Evolutionary conservation across 2,113 vertebrate species (phyloP), one percentile per base, ranked within the genome.

Genomic region (Sarotherodon lohbergeri): DNA sequence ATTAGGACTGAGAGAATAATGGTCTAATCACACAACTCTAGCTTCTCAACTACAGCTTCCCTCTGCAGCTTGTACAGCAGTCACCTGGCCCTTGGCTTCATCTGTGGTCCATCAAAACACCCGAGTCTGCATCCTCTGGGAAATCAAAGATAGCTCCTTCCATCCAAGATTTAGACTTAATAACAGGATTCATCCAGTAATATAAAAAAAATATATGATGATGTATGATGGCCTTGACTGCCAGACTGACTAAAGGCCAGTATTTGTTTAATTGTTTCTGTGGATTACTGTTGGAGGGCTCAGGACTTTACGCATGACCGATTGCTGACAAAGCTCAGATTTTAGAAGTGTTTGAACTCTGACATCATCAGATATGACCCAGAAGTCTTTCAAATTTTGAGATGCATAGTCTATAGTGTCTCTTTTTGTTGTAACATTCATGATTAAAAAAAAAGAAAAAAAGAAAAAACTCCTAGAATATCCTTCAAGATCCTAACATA

Each of bases 1-100:
- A 93, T 93, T 90, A 92, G 90, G 71, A 84, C 19, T 39, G 83
- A 91, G 85, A 95, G 71, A 86, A 54, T 48, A 66, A 90, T 78
- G 88, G 73, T 84, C 66, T 90, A 81, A 87, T 94, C 85, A 91
- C 68, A 88, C 39, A 82, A 91, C 76, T 86, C 84, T 82, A 73
- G 89, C 82, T 85, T 87, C 82, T n/a, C 39, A 29, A 68, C 27
- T 46, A 34, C 56, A 61, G 86, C 79, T 76, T 83, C 57, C 17
- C 16, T 82, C 27, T 41, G 24, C 57, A 80, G 36, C 81, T 88
- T 79, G 32, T 52, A 61, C 57, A 80, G 17, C 56, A 78, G 87
- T n/a, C 57, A 3, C 80, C 41, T 5, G 10, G 61, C 54, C 43
- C 56, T 87, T 85, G 68, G 61, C 57, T 59, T 63, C 57, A 52